Conservation (phyloP, 2,888 invertebrate species). For the Aporophyla nigra region DNA sequence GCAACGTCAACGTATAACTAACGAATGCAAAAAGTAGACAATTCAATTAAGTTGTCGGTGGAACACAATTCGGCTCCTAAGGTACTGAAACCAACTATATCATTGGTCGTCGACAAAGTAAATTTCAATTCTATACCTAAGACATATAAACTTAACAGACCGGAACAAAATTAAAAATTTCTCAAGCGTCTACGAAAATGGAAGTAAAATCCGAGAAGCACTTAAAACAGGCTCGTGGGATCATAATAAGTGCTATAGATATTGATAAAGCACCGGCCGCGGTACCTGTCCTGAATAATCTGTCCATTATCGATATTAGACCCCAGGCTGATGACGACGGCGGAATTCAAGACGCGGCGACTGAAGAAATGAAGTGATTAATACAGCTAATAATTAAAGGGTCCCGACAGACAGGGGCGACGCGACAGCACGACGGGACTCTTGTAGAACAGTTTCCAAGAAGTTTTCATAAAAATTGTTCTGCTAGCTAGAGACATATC, state of each 20-base stretch:
- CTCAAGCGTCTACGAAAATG: conserved; percentile 13
- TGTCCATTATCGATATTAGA: conserved; percentile 40
- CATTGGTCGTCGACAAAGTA: neutral
- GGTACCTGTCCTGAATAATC: conserved; percentile 52
- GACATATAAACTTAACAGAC: neutral
- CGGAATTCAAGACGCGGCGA: conserved; percentile 20
- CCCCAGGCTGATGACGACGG: neutral
- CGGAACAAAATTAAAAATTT: neutral
- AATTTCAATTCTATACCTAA: neutral
- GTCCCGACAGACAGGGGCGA: too few species aligned
- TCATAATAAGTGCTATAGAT: conserved; percentile 34
- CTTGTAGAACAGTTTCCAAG: too few species aligned
- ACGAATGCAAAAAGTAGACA: neutral
- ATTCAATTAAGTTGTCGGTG: neutral
- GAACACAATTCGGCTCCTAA: neutral
- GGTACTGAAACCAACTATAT: neutral
- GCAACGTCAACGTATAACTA: neutral
- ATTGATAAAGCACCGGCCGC: conserved; percentile 5
- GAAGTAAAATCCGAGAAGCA: conserved; percentile 10
- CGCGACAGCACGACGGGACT: too few species aligned
- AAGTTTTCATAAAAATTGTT: too few species aligned
- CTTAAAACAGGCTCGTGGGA: conserved; percentile 26
- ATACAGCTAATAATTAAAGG: neutral
- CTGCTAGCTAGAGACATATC: too few species aligned
- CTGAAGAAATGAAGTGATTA: conserved; percentile 16